These are phyloP conservation scores for Celastrina argiolus DNA, from an alignment of 2,888 invertebrate species.

Conservation along the genomic window DNA sequence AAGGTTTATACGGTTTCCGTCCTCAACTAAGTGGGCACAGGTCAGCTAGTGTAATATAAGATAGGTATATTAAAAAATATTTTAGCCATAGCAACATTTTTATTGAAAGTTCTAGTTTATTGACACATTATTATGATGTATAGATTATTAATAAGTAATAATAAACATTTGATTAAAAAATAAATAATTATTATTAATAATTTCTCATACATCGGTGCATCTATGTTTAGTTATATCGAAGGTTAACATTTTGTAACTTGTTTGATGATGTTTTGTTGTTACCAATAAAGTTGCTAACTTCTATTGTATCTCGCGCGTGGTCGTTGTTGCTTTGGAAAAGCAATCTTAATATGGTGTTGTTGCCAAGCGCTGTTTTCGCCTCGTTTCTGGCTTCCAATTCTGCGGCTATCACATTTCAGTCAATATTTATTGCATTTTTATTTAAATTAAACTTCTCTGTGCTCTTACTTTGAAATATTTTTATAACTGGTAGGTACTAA, in stretches of 20 bases:
- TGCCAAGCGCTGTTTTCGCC: constrained; percentile 63
- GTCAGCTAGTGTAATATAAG: no score
- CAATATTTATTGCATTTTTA: constrained; percentile 30
- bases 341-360: constrained; percentile 71
- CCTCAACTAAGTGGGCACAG: no score
- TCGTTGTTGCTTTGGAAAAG: constrained; percentile 62
- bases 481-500: background rate
- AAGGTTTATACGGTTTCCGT: no score
- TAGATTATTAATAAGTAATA: no score
- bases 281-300: constrained; percentile 72
- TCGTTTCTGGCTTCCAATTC: constrained; percentile 38
- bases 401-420: constrained; percentile 32
- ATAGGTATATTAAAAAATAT: no score
- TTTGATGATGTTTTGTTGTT: constrained; percentile 62
- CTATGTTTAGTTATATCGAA: constrained; percentile 39
- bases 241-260: constrained; percentile 43
- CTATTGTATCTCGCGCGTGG: constrained; percentile 61
- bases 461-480: constrained; percentile 16
- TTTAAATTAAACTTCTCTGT: constrained; percentile 21
- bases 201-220: background rate
- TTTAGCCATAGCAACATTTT: no score
- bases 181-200: no score
- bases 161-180: no score
- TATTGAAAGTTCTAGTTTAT: no score
- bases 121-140: no score